Conservation (phyloP, 2,113 vertebrate species). For the Colossoma macropomum region DNA sequence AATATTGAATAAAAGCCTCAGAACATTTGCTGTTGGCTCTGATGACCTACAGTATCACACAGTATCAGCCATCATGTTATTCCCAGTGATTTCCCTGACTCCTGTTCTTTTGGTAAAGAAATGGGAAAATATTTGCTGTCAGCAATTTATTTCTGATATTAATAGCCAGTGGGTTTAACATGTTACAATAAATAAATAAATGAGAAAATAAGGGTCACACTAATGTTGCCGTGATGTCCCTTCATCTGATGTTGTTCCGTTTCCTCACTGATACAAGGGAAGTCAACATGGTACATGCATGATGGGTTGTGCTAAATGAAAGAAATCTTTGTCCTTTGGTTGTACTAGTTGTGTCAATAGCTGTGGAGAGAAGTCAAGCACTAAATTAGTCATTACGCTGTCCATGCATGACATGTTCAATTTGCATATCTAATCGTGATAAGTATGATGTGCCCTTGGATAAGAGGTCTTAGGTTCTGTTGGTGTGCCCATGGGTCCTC, state of each 20-base stretch:
- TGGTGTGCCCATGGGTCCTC: conserved; percentile 16
- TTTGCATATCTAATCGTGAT: conserved; percentile 65
- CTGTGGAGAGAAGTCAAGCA: conserved; percentile 55
- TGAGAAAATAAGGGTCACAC: not conserved
- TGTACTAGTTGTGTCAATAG: conserved; percentile 60
- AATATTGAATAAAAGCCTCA: no score
- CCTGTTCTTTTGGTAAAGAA: not conserved
- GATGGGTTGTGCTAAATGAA: conserved; percentile 25
- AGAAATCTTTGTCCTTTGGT: conserved; percentile 56
- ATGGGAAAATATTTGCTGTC: not conserved
- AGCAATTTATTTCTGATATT: not conserved
- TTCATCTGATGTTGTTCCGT: conserved; percentile 1
- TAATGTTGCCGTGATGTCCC: not conserved
- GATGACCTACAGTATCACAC: no score
- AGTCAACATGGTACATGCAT: conserved; percentile 30
- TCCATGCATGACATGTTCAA: conserved; percentile 59
- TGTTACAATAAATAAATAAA: not conserved
- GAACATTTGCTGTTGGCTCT: no score
- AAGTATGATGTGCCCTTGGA: conserved; percentile 53
- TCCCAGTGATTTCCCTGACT: no score
- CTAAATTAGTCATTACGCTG: conserved; percentile 64
- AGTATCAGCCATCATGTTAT: no score
- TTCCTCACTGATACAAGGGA: conserved; percentile 30
- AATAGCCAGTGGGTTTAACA: not conserved
- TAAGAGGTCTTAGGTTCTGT: conserved; percentile 38